Percentiles rank a stretch among this genome's conserved stretches.
Evolutionary conservation across 2,888 invertebrate genomes (phyloP).

Genomic region (Scaptomyza reducta): DNA sequence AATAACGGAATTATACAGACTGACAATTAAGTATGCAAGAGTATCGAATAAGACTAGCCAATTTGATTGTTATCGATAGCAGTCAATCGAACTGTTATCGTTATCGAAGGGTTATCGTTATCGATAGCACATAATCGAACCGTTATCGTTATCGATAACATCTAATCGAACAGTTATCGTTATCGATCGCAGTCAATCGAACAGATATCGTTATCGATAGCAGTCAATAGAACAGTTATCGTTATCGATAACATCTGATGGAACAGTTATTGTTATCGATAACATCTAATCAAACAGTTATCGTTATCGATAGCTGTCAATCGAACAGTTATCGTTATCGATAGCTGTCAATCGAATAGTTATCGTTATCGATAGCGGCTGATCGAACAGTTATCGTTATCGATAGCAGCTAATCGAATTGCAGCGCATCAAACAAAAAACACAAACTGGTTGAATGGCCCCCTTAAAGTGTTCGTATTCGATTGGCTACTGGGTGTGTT

Average conservation of each 20-base stretch:
- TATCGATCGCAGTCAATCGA: constrained; percentile 16
- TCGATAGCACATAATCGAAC: constrained; percentile 13
- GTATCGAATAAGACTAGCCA: not conserved
- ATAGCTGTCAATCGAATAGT: no score
- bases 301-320: constrained; percentile 16
- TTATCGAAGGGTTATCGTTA: constrained; percentile 17
- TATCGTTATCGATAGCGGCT: constrained; percentile 20
- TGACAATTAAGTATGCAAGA: constrained; percentile 25
- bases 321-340: no score
- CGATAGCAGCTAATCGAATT: constrained; percentile 10
- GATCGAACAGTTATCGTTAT: constrained; percentile 16
- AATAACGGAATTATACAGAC: constrained; percentile 15
- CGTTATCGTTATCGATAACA: constrained; percentile 16
- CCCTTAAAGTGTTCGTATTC: constrained; percentile 15
- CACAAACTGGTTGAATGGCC: constrained; percentile 36
- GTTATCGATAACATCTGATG: constrained; percentile 16
- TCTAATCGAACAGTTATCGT: constrained; percentile 14
- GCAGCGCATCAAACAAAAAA: constrained; percentile 18
- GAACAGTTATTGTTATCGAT: constrained; percentile 15
- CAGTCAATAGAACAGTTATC: constrained; percentile 10
- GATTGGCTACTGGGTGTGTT: constrained; percentile 14
- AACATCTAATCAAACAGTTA: constrained; percentile 8
- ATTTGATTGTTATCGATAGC: constrained; percentile 13
- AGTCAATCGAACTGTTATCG: constrained; percentile 10
- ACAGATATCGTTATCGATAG: constrained; percentile 17